Conservation (phyloP, 2,888 invertebrate genomes). For the Acronicta psi region DNA sequence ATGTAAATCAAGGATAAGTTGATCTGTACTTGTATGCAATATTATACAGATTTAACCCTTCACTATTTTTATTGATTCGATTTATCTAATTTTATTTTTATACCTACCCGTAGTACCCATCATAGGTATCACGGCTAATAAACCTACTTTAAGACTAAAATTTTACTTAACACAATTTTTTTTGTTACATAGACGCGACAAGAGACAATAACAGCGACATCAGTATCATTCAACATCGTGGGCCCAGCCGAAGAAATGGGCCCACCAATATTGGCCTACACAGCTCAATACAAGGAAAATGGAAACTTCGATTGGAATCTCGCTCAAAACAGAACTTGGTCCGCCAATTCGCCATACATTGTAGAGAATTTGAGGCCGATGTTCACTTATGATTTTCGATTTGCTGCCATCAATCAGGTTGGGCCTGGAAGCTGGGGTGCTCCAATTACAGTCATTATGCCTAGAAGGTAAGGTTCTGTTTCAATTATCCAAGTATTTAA, state of each 20-base stretch:
- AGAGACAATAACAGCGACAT: slow-evolving; percentile 94
- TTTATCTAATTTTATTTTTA: no score
- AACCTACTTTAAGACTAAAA: no score
- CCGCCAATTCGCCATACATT: slow-evolving; percentile 93
- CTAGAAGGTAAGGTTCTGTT: slow-evolving; percentile 85
- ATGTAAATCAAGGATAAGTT: no score
- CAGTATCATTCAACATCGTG: slow-evolving; percentile 93
- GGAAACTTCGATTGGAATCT: slow-evolving; percentile 91
- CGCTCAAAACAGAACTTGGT: slow-evolving; percentile 93
- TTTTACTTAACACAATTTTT: slow-evolving; percentile 16
- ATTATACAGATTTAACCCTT: no score
- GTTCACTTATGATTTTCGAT: slow-evolving; percentile 94
- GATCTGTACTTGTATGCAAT: no score
- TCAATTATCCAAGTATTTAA: slow-evolving; percentile 1
- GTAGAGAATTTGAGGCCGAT: slow-evolving; percentile 94
- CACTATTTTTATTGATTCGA: no score
- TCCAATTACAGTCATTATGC: slow-evolving; percentile 91
- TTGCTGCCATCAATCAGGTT: slow-evolving; percentile 95
- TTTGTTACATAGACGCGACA: slow-evolving; percentile 88
- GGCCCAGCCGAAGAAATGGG: slow-evolving; percentile 93
- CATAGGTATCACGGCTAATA: no score
- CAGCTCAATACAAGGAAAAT: slow-evolving; percentile 93
- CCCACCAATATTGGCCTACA: slow-evolving; percentile 92
- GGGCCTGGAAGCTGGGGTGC: slow-evolving; percentile 94
- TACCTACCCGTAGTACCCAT: no score